A percentile compares a stretch with the other conserved stretches of the same genome.
Conservation (phyloP, 2,113 vertebrate genomes). For the Xenopus laevis region DNA sequence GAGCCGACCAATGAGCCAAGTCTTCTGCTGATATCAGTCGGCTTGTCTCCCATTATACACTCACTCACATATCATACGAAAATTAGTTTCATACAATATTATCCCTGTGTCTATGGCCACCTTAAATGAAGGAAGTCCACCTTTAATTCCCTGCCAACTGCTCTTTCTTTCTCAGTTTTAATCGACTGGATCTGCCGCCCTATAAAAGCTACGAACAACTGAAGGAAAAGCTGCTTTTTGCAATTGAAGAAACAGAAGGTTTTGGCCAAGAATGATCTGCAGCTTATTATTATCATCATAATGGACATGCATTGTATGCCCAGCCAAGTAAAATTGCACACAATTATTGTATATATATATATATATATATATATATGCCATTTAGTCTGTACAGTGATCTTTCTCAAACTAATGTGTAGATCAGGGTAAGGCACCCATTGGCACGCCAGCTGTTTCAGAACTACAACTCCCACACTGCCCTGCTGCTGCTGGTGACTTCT, state of each 20-base stretch:
- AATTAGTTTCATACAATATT: too few species aligned
- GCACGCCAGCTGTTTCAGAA: too few species aligned
- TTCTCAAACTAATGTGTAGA: constrained; percentile 75
- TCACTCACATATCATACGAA: too few species aligned
- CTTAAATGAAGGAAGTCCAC: too few species aligned
- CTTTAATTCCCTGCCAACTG: too few species aligned
- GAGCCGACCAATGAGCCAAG: too few species aligned
- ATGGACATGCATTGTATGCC: constrained; percentile 55
- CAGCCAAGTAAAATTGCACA: constrained; percentile 87
- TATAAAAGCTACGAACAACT: constrained; percentile 98
- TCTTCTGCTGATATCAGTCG: too few species aligned
- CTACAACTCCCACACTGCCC: too few species aligned
- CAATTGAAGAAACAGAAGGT: constrained; percentile 97
- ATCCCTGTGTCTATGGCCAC: too few species aligned
- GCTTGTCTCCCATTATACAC: too few species aligned
- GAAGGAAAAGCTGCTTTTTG: constrained; percentile 97
- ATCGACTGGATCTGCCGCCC: constrained; percentile 94
- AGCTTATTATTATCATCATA: constrained; percentile 52
- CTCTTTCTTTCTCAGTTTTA: constrained; percentile 75
- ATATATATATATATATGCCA: constrained; percentile 84
- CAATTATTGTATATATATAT: constrained; percentile 55
- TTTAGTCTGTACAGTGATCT: constrained; percentile 88
- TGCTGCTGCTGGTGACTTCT: too few species aligned
- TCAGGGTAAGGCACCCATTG: too few species aligned
- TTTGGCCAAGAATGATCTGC: constrained; percentile 91